A percentile compares a stretch with the other conserved stretches of the same genome.
These are phyloP conservation scores for Orientallactaga bullata DNA, from an alignment of 2,113 vertebrate genomes.

Conservation along the genomic window DNA sequence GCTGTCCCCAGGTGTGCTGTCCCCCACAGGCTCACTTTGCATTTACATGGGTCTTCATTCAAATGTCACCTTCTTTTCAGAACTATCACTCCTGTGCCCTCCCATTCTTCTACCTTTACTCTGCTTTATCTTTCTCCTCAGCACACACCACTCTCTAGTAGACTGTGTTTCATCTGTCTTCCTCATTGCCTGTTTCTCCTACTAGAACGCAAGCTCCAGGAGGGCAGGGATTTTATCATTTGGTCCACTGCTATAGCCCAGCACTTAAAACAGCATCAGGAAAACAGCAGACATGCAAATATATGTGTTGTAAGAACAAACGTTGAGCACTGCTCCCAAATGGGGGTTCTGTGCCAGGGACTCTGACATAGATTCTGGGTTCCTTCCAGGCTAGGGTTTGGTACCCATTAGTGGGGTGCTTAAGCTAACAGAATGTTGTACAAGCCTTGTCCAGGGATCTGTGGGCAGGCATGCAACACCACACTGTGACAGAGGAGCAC, in stretches of 20 bases:
- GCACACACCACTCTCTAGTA: fast-evolving
- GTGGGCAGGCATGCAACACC: fast-evolving
- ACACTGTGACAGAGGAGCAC: background rate
- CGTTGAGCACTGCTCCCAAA: background rate
- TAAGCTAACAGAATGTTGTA: background rate
- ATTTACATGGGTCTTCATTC: conserved; percentile 10
- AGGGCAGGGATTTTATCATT: background rate
- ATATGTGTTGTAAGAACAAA: background rate
- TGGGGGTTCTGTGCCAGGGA: background rate
- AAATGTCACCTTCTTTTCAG: background rate
- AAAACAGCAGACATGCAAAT: background rate
- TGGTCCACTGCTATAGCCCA: background rate
- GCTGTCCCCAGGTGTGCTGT: background rate
- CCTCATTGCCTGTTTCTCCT: background rate
- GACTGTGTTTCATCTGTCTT: background rate
- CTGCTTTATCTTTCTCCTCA: background rate
- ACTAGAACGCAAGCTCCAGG: background rate
- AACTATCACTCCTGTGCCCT: background rate
- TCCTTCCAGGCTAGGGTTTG: background rate
- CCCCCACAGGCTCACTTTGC: background rate
- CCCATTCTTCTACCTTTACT: background rate
- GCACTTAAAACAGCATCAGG: background rate
- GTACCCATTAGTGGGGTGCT: background rate
- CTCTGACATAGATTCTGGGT: background rate
- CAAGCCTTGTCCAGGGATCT: background rate